Percentiles rank a stretch among this genome's conserved stretches.
Evolutionary conservation across 1,140 invertebrate species (phyloP).

Genomic region (Cyclina sinensis): DNA sequence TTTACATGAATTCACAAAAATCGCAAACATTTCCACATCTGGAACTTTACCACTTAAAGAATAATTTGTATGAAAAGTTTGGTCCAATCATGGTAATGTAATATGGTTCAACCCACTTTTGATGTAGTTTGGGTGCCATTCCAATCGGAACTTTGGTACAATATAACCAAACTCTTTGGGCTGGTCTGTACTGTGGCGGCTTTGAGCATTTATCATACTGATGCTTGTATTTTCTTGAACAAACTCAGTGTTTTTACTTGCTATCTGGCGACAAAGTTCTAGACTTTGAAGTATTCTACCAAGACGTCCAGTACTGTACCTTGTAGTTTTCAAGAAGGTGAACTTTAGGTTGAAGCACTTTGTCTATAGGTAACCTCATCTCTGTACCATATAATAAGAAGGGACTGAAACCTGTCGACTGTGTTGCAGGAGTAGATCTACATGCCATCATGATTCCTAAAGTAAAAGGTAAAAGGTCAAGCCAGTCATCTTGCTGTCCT

Average conservation of each 20-base stretch:
- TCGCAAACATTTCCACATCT: no score
- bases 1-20: no score
- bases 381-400: slow-evolving; percentile 67
- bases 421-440: slow-evolving; percentile 47
- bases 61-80: slow-evolving; percentile 57
- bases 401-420: slow-evolving; percentile 56
- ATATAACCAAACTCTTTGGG: slow-evolving; percentile 54
- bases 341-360: slow-evolving; percentile 25
- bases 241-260: slow-evolving; percentile 43
- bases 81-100: slow-evolving; percentile 40
- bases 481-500: no score
- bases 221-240: slow-evolving; percentile 57
- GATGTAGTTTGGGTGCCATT: not conserved
- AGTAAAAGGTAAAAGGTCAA: slow-evolving; percentile 56
- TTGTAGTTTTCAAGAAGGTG: not conserved
- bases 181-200: slow-evolving; percentile 44
- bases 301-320: slow-evolving; percentile 7
- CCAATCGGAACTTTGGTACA: not conserved
- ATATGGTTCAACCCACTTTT: slow-evolving; percentile 62
- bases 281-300: slow-evolving; percentile 15
- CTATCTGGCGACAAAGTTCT: slow-evolving; percentile 52
- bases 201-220: slow-evolving; percentile 56
- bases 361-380: slow-evolving; percentile 63
- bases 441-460: slow-evolving; percentile 68
- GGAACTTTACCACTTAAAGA: no score